Evolutionary conservation across 2,888 invertebrate genomes (phyloP), one percentile per base, ranked within the genome.

Genomic region (Megastigmus dorsalis): DNA sequence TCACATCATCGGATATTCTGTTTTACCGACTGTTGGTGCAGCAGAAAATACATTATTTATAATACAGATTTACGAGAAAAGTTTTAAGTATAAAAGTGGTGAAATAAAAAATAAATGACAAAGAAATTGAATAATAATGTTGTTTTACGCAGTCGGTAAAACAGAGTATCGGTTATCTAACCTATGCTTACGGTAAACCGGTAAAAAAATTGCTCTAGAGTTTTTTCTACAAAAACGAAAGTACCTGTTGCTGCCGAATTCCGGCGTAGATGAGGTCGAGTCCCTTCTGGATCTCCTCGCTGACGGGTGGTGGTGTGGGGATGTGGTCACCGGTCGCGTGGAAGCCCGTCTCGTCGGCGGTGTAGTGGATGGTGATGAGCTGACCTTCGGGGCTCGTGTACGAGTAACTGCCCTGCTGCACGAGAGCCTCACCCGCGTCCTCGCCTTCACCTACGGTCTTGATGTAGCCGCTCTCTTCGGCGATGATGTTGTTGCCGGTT

Each of bases 231-330:
- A n/a, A n/a, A n/a, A n/a, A n/a, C n/a, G n/a, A n/a, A n/a, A n/a
- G 10, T 84, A 91, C 93, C 86, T 92, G 89, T 80, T 91, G 91
- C 78, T 91, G 89, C 84, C 92, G 93, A 80, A 95, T 95, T 82
- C 95, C 95, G 73, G 94, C 95, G 87, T 93, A 95, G 88, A 96
- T 96, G 84, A 95, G 92, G 88, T 95, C 95, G 76, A 96, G 90
- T 67, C 95, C 95, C 86, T 95, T 95, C 88, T 95, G 95, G 83
- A 95, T 95, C 90, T 95, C 95, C 77, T 93, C 91, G 66, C 95
- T 94, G 28, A 95, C 93, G 76, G 95, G 95, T 13, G 95, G 95
- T 76, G 95, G 93, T 62, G 95, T 95, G 77, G 95, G 95, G 83
- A 95, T 92, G 85, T 95, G 95, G 86, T 94, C 94, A 0, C 95